phyloP scores from a whole-genome alignment of 1,140 invertebrate species.

The Camponotus vicinus region DNA sequence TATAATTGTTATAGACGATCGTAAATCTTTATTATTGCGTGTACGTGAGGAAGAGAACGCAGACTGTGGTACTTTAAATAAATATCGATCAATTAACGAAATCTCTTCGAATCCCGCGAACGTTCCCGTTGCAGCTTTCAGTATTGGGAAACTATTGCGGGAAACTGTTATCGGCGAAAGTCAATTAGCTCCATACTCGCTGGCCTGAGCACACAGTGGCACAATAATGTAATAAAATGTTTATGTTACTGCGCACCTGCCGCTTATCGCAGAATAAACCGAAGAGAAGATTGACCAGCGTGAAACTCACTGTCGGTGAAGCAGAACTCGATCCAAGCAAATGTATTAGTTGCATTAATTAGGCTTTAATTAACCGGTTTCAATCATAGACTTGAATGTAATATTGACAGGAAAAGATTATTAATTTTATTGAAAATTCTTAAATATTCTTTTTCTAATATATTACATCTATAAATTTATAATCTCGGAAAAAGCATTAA shows the following conservation, averaged over 20 bases:
- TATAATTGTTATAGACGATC: neutral
- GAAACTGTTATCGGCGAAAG: slow-evolving; percentile 58
- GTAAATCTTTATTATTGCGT: slow-evolving; percentile 21
- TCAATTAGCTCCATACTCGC: slow-evolving; percentile 54
- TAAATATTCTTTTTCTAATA: neutral
- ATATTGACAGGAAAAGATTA: neutral
- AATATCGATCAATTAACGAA: slow-evolving; percentile 56
- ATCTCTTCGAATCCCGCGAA: slow-evolving; percentile 56
- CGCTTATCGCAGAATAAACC: slow-evolving; percentile 48
- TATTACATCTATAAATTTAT: neutral
- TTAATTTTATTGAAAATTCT: neutral
- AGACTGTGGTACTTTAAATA: slow-evolving; percentile 39
- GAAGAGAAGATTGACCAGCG: slow-evolving; percentile 5
- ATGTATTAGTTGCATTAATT: slow-evolving; percentile 10
- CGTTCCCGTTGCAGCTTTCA: slow-evolving; percentile 11
- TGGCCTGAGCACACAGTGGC: slow-evolving; percentile 27
- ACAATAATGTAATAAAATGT: slow-evolving; percentile 62
- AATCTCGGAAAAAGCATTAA: neutral
- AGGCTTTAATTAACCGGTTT: neutral
- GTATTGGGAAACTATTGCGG: slow-evolving; percentile 57
- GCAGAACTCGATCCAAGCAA: slow-evolving; percentile 1
- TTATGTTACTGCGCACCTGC: slow-evolving; percentile 60
- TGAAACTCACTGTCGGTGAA: neutral
- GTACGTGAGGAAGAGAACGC: neutral
- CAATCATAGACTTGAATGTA: neutral